Base-by-base conservation (phyloP, 2,113 vertebrate genomes). In the Anarhynchus alexandrinus region DNA sequence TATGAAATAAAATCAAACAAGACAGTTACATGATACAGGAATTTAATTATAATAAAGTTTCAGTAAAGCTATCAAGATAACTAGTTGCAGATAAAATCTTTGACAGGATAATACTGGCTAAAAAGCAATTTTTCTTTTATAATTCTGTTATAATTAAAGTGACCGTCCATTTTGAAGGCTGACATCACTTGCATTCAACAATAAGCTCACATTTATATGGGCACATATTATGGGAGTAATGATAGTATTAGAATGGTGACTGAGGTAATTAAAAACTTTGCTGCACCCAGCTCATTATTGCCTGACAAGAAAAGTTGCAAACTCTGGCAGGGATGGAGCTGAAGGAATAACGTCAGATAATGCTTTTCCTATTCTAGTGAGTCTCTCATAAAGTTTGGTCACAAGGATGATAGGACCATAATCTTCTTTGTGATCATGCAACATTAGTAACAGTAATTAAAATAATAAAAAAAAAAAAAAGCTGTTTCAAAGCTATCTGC, bases 1-100 rank as follows among this genome's bases (percentile, higher is more conserved):
- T 96, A 96, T 87, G 52, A 97, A 98, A 92, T 93, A 81, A 92
- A 95, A 93, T 96, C 78, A 96, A 97, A 96, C 43, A 87, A 96
- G 92, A 80, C 45, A 95, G 77, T 79, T 86, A 92, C 42, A 73
- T 19, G 43, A 73, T 90, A 91, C 25, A 90, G 70, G 42, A 96
- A 96, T 95, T 74, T 91, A 97, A 93, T 97, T 95, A 82, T 76
- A 83, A 49, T 12, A 82, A 94, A 95, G 40, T 94, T 97, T 84
- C 62, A n/a, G 70, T 81, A 93, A 91, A 94, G 20, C 66, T 96
- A 36, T 93, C 74, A 77, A 91, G 67, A 91, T 91, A 74, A 57
- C 76, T 88, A 90, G 86, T 86, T 95, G 47, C 74, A 92, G 43
- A 81, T 81, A 83, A 95, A 97, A 77, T 87, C 51, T 93, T 67